phyloP scores from a whole-genome alignment of 2,113 vertebrate genomes.

The Gymnarchus niloticus region DNA sequence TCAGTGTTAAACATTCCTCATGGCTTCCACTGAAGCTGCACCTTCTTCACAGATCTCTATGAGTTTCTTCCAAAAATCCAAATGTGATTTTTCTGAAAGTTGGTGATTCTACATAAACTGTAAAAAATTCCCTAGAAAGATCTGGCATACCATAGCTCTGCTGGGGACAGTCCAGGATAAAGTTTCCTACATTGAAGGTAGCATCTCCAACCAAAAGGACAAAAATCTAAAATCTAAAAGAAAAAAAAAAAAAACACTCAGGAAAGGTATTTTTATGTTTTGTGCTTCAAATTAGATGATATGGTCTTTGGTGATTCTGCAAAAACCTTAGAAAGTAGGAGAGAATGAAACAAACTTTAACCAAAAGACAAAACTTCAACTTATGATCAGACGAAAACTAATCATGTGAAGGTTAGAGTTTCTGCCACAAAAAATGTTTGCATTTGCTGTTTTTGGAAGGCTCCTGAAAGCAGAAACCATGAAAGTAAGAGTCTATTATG shows the following conservation, averaged over 20 bases:
- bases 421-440: constrained; percentile 1
- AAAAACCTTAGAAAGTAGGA: constrained; percentile 32
- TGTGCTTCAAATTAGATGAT: constrained; percentile 33
- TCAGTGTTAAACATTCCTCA: background rate
- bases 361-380: constrained; percentile 32
- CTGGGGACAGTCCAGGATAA: no score
- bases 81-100: background rate
- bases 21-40: background rate
- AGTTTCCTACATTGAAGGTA: no score
- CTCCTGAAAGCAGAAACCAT: constrained; percentile 28
- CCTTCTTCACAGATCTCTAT: background rate
- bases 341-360: constrained; percentile 37
- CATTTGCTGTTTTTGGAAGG: constrained; percentile 29
- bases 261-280: constrained; percentile 39
- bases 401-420: constrained; percentile 29
- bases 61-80: background rate
- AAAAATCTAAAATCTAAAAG: background rate
- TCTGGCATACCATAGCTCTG: no score
- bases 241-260: constrained; percentile 12
- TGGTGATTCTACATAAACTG: background rate
- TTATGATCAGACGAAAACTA: constrained; percentile 42
- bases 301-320: constrained; percentile 35
- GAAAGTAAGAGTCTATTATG: constrained; percentile 25
- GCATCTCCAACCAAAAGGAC: no score
- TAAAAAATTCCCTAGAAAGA: no score